Evolutionary conservation across 2,113 vertebrate genomes (phyloP), one percentile per base, ranked within the genome.

Genomic region (Hypocryptadius cinnamomeus): DNA sequence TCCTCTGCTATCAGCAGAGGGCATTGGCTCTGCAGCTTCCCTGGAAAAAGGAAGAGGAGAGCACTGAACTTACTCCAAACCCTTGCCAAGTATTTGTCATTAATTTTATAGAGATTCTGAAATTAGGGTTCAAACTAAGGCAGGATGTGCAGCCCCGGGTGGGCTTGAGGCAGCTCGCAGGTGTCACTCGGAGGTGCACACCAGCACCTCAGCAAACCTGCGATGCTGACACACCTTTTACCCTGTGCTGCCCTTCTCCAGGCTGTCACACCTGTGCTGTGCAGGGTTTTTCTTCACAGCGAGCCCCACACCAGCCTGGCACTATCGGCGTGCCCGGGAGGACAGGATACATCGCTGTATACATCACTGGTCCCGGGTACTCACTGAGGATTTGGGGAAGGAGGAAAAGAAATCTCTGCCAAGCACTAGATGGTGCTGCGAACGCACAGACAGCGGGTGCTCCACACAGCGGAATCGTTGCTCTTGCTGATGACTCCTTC

Each of bases 371-470:
- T 18, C 48, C 37, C 25, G 48, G 6, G 14, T 3, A 13, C 39
- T 11, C 30, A 0, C 35, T 37, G 5, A 8, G 2, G 27, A 4
- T 53, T 61, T 16, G 22, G 6, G 48, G 13, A 31, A 69, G 10
- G 47, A 25, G 31, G 6, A 10, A 11, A 18, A 25, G 8, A 9
- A 48, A 59, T 73, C 77, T 22, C 35, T 22, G 20, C 6, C 30
- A 51, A 79, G 92, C 97, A 87, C 96, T 97, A 98, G 97, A 53
- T 97, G 98, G 97, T 95, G 96, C 86, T 72, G 92, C 35, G 40
- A 5, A 7, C 82, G 31, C 90, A 35, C 51, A 8, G 59, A 30
- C 6, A 8, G 4, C 9, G 3, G 39, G 4, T 9, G 30, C 25
- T 59, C 71, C 0, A 0, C 1, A 1, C 19, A 22, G 53, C 6